Base-by-base conservation (phyloP, 2,113 vertebrate genomes). In the Motacilla tschutschensis region DNA sequence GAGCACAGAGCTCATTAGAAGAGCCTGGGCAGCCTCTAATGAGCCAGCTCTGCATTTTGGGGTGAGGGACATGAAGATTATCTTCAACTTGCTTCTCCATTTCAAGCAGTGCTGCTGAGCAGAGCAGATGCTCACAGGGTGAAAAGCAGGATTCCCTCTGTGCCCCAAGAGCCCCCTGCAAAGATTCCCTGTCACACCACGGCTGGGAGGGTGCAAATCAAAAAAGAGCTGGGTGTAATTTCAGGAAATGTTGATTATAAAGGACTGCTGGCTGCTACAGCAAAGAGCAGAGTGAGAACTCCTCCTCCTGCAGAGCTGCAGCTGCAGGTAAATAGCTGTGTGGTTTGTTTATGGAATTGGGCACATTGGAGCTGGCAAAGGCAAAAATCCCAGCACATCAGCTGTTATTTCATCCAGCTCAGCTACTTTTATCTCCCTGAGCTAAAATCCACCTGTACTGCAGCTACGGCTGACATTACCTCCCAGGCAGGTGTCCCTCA, bases 1-100 rank as follows among this genome's bases (percentile, higher is more conserved):
- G 26, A 18, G 17, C 2, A 13, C 0, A 14, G 48, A 7, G 33
- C 72, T 79, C 1, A 0, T 79, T 10, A n/a, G 62, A 53, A 58
- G 38, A 70, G 54, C 62, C 47, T n/a, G 57, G 48, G 35, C 35
- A 81, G 74, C 64, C 28, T 29, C 26, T 53, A 44, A 48, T 11
- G n/a, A 60, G 43, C 38, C 64, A 57, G 43, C 36, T 59, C 54
- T 59, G 25, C 38, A 54, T 24, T 62, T 6, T 50, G 36, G 53
- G n/a, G 57, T 1, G 16, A 35, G 53, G 54, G 12, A 41, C 12
- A 33, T 17, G 19, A 26, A 33, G 10, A 36, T 12, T 26, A 24
- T 20, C 2, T 3, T 48, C 33, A 13, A 41, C 36, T 31, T 28
- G 21, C 35, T 54, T 15, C 46, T 64, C 24, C 12, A 22, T 10